Base-by-base conservation (phyloP, 2,113 vertebrate species). In the Salvelinus namaycush region DNA sequence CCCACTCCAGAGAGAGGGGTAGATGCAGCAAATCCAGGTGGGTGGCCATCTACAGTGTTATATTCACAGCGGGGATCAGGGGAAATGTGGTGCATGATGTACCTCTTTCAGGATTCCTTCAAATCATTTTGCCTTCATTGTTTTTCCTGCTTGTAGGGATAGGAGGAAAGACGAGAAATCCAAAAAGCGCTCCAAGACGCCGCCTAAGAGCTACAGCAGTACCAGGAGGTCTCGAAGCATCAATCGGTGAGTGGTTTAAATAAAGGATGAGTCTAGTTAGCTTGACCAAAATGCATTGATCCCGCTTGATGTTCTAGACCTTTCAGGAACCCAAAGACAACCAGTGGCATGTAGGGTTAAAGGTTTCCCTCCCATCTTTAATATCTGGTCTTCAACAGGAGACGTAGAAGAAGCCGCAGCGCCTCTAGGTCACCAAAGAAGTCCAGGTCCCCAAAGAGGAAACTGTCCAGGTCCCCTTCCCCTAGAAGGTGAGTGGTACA, bases 121-220 rank as follows among this genome's bases (percentile, higher is more conserved):
- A 62, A n/a, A 24, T 62, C 20, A 1, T 22, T 62, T n/a, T 57
- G 51, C 16, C 18, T 14, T 44, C 2, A 31, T 79, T 60, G 1
- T 22, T 48, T 68, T 59, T 54, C 6, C 57, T 13, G 51, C 11
- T 57, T 57, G 83, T 76, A 98, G 98, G 93, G 96, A 98, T 77
- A 95, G 96, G 90, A 97, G 97, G 90, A 98, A 97, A 88, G 97
- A 99, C 89, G 97, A 99, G 57, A 98, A 98, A 85, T 94, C 94
- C 34, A 97, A 98, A 86, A 99, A 99, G 84, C 95, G 97, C 66
- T 99, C 97, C 1, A 99, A 98, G 94, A 99, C 98, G 6, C 98
- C 98, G 4, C 98, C 98, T 60, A 99, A 99, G 92, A 99, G 98
- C 88, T 99, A 99, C 84, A 99, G 98, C 92, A 98, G 97, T 79